Conservation (phyloP, 2,888 invertebrate genomes). For the Heliconius hortense region DNA sequence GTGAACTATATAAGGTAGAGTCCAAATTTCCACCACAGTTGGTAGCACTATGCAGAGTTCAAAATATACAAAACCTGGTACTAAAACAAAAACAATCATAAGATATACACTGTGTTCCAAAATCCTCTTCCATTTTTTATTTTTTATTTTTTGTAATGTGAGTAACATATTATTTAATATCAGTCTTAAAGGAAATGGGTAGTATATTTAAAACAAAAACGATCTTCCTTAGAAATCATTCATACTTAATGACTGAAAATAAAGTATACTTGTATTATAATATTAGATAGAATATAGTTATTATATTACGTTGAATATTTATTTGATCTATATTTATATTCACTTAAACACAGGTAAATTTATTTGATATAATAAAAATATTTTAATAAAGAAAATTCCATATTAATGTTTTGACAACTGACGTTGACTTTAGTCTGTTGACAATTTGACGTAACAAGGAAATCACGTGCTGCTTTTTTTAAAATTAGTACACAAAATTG, state of each 20-base stretch:
- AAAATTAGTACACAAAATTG: too few species aligned
- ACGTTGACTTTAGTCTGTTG: conserved; percentile 1
- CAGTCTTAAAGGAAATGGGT: not conserved
- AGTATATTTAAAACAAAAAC: not conserved
- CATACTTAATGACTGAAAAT: conserved; percentile 6
- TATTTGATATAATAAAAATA: not conserved
- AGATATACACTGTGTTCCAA: conserved; percentile 79
- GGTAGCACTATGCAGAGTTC: conserved; percentile 90
- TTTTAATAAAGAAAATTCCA: not conserved
- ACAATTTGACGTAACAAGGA: conserved; percentile 6
- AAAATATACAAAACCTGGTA: conserved; percentile 87
- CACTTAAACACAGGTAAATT: not conserved
- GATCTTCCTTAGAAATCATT: conserved; percentile 1
- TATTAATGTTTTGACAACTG: not conserved
- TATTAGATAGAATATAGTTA: not conserved
- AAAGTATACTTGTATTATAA: not conserved
- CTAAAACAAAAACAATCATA: conserved; percentile 80
- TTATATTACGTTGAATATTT: not conserved
- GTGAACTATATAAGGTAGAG: conserved; percentile 83
- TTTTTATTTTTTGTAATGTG: conserved; percentile 55
- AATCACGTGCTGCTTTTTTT: not conserved
- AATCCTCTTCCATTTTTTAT: conserved; percentile 59
- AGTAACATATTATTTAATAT: conserved; percentile 56
- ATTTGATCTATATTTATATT: not conserved
- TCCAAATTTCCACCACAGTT: conserved; percentile 81